Evolutionary conservation across 1,140 invertebrate species (phyloP), one percentile per base, ranked within the genome.

Genomic region (Andrena cerasifolii): DNA sequence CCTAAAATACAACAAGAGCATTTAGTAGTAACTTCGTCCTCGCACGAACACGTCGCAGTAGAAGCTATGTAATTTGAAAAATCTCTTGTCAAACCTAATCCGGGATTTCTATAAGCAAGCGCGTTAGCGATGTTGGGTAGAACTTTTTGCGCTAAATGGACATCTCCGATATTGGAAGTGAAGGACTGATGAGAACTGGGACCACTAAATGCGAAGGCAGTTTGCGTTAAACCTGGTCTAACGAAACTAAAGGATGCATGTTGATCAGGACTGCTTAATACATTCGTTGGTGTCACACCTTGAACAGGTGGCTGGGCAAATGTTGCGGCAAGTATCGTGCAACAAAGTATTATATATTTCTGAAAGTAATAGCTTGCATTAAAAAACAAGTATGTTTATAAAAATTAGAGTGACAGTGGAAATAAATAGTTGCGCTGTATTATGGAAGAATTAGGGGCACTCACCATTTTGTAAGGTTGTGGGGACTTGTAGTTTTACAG

Each of bases 221-320:
- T 91, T 78, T 91, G 90, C 0, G 89, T 91, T 43, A 91, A 80
- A 54, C 90, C 90, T 3, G 90, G 90, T 24, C 90, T 83, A 1
- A 91, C 59, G 36, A 91, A 91, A 66, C 89, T 90, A 65, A 90
- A 91, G 10, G 89, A 90, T 0, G 89, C 88, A n/a, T 91, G 90
- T 62, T 90, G 89, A 18, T 89, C 89, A 0, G 87, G 16, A 43
- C 85, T 82, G 0, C 90, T 89, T 31, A 91, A 61, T 12, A 90
- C 75, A 45, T 91, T 91, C 0, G 86, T 80, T 1, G 88, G 78
- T 26, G 75, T 88, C 14, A 89, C 85, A 6, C 85, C 84, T 53
- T 88, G 81, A n/a, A 78, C 10, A 4, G 86, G 76, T 56, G 77
- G 43, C 47, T 89, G 87, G 0, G 80, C 80, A 24, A 18, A 36